Conservation (phyloP, 2,113 vertebrate species). For the Scartelaos histophorus region DNA sequence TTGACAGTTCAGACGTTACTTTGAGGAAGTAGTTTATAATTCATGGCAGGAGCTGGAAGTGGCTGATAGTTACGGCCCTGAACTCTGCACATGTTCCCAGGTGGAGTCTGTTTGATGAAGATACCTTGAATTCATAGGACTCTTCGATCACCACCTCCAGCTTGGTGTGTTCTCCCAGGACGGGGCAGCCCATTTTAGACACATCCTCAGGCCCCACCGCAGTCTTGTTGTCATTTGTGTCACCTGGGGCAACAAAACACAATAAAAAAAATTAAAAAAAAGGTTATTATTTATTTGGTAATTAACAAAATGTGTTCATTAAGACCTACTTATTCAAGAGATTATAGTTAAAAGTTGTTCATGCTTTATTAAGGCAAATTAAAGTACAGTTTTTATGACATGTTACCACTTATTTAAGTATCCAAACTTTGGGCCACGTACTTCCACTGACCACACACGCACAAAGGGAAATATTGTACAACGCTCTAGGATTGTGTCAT, state of each 20-base stretch:
- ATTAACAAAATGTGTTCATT: no score
- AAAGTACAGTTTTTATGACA: no score
- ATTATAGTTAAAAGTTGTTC: no score
- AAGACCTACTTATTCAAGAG: no score
- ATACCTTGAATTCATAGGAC: slow-evolving; percentile 83
- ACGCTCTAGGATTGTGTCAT: no score
- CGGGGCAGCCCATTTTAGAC: slow-evolving; percentile 82
- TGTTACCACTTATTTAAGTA: no score
- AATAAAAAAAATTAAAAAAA: background rate
- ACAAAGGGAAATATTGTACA: no score
- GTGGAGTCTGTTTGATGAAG: background rate
- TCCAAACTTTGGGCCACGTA: background rate
- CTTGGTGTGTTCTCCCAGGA: slow-evolving; percentile 78
- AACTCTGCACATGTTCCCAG: background rate
- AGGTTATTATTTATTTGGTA: no score
- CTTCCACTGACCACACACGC: background rate
- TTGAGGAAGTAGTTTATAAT: background rate
- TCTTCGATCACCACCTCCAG: slow-evolving; percentile 83
- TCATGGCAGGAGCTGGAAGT: background rate
- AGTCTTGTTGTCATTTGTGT: slow-evolving; percentile 81
- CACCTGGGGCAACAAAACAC: slow-evolving; percentile 59
- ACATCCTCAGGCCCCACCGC: slow-evolving; percentile 70
- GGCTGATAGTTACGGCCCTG: background rate
- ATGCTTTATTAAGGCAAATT: no score
- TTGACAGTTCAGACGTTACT: slow-evolving; percentile 13